Base-by-base conservation (phyloP, 2,888 invertebrate genomes). In the Ditylenchus weischeri region DNA sequence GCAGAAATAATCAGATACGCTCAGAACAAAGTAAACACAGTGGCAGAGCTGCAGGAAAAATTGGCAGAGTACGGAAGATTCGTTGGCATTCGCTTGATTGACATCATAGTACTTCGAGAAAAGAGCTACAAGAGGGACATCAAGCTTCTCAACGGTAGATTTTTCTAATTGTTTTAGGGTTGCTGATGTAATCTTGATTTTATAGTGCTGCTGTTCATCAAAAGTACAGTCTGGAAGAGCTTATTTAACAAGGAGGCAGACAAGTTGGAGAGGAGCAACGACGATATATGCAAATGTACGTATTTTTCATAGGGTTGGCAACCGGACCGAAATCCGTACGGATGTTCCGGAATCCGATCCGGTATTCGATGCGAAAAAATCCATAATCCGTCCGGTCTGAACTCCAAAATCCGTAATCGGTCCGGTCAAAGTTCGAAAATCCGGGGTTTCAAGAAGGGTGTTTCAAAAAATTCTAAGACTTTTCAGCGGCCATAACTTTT, bases 1-100 rank as follows among this genome's bases (percentile, higher is more conserved):
- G 94, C 95, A 23, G 98, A 99, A 88, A 90, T 96, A 72, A 93
- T 98, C 1, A 93, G 95, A 84, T 98, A 98, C 85, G 93, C 93
- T 82, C 95, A 98, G 72, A 86, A 86, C 72, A 81, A 92, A 78
- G 93, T 93, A 11, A 91, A 91, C 83, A 93, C 92, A 15, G 91
- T 95, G 47, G 90, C 91, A n/a, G 94, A 95, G 84, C 86, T 96
- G 57, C 94, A 96, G 84, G 91, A 88, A 78, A 93, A 91, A 84
- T 86, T 98, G 68, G 90, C 93, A 72, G 93, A 93, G 79, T 88
- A 96, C 84, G 98, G 98, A 0, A 89, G 91, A 76, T 93, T 92
- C 87, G 93, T 99, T 50, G 98, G 98, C 0, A 88, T 90, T 5
- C 89, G 94, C 82, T 86, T 96, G 59, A 89, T 96, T 64, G 98